phyloP scores from a whole-genome alignment of 2,888 invertebrate genomes.

The Coecobrya sp. region DNA sequence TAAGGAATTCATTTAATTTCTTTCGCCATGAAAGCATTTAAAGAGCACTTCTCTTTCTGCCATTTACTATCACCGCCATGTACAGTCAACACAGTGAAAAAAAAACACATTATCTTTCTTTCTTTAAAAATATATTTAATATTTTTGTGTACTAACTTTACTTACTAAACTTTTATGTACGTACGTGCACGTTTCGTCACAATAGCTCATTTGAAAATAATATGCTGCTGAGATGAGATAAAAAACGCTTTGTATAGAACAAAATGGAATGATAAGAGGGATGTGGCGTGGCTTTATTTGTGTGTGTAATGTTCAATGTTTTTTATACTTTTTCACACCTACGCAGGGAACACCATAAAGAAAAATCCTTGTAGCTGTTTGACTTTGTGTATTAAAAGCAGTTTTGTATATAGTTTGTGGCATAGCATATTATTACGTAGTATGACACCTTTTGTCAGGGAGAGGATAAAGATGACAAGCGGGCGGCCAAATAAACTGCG shows the following conservation, averaged over 20 bases:
- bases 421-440: background rate
- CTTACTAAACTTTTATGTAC: background rate
- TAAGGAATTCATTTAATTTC: constrained; percentile 18
- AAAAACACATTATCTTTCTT: too few species aligned
- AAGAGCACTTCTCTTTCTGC: too few species aligned
- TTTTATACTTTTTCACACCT: constrained; percentile 56
- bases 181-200: background rate
- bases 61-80: too few species aligned
- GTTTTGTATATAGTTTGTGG: background rate
- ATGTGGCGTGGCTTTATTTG: background rate
- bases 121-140: too few species aligned
- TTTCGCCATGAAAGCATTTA: too few species aligned
- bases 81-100: too few species aligned
- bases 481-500: too few species aligned
- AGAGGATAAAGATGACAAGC: background rate
- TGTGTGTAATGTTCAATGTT: background rate
- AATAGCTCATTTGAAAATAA: background rate
- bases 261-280: constrained; percentile 10
- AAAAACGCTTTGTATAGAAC: background rate
- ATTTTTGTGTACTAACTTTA: too few species aligned
- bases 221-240: too few species aligned
- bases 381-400: too few species aligned
- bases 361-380: constrained; percentile 5
- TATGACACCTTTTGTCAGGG: background rate
- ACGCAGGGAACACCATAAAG: constrained; percentile 51